Percentiles rank a stretch among this genome's conserved stretches.
Conservation (phyloP, 2,797 vertebrate species). For the Mustela erminea region DNA sequence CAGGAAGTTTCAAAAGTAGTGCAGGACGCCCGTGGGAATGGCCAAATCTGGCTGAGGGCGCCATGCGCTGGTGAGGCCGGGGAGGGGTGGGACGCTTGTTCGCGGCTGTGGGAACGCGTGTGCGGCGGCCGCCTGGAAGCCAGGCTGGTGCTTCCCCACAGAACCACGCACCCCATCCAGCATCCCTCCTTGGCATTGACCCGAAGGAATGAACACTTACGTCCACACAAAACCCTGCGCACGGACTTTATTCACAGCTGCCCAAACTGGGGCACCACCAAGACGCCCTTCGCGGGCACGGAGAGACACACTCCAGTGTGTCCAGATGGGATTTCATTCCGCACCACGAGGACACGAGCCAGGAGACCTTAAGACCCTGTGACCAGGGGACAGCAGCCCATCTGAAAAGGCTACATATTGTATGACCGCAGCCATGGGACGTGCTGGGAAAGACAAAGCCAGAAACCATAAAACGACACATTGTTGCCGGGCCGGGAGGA, state of each 20-base stretch:
- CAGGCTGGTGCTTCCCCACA: background rate
- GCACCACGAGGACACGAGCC: background rate
- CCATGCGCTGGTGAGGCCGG: background rate
- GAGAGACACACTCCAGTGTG: background rate
- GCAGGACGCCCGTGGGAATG: background rate
- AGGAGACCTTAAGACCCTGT: background rate
- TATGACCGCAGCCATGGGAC: too few relatives aligned
- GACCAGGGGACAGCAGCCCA: too few relatives aligned
- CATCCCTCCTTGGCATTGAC: background rate
- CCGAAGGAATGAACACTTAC: background rate
- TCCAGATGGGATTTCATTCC: background rate
- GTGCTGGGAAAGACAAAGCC: too few relatives aligned
- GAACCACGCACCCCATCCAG: background rate
- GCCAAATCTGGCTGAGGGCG: background rate
- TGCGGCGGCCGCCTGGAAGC: background rate
- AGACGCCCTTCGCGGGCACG: background rate
- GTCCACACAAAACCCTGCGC: background rate
- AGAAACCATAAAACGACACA: too few relatives aligned
- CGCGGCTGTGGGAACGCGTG: background rate
- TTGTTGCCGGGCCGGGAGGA: too few relatives aligned
- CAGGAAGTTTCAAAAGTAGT: background rate
- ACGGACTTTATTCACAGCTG: background rate
- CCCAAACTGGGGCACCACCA: background rate
- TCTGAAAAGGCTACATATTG: too few relatives aligned
- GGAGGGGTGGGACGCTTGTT: background rate